Base-by-base conservation (phyloP, 2,797 vertebrate species). In the Caiman crocodilus region DNA sequence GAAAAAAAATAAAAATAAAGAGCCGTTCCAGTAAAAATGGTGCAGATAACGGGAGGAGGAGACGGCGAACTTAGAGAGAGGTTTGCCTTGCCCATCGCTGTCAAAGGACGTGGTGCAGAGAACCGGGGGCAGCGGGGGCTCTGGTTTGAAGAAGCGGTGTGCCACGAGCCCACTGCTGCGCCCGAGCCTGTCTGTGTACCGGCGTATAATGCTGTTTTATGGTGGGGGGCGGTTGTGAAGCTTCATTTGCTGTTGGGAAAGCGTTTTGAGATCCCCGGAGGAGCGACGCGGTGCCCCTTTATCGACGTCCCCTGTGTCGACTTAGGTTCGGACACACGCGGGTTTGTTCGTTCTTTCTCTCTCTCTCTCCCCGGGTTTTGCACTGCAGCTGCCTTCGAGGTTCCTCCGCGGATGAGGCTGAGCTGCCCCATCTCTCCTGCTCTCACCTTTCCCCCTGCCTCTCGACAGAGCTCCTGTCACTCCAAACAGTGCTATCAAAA, bases 1-100 rank as follows among this genome's bases (percentile, higher is more conserved):
- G 11, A 6, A 35, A 35, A 35, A 35, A 50, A 50, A 81, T 82
- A 88, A 85, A 89, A 95, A 95, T 88, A 87, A 94, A 30, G 88
- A 96, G 61, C 90, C 90, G 64, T 93, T 95, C 83, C 89, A 85
- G 94, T 95, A 94, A 95, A 96, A 97, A 91, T 76, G 75, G 85
- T 94, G 90, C 90, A 88, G 95, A 95, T 96, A 96, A 96, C 94
- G 92, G 96, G 75, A 96, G 96, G 93, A 96, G 95, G 96, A 97
- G 89, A 94, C 93, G 95, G 93, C 92, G 94, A 97, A 95, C 76
- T 92, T 88, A 84, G 94, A 94, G 94, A 96, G 96, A 95, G 96
- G 95, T 97, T 97, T 97, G 94, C 93, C 73, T 90, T 84, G 60
- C 92, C 85, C 84, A 87, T 92, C 71, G 83, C 82, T 89, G 85